Conservation (phyloP, 2,888 invertebrate species). For the Cynaeus angustus region DNA sequence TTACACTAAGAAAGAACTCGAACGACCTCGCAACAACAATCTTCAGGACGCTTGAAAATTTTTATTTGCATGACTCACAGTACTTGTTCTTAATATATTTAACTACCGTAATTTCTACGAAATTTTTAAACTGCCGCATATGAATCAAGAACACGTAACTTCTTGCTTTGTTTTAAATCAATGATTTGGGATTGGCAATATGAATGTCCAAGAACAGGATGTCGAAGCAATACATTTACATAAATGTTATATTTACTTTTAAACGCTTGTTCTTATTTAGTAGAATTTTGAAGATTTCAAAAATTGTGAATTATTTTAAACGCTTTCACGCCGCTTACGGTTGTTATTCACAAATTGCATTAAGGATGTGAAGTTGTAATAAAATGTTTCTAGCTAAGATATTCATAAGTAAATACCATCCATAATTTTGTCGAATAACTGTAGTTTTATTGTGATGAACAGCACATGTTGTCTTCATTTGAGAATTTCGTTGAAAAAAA, state of each 20-base stretch:
- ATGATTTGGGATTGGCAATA: slow-evolving; percentile 14
- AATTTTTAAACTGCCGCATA: slow-evolving; percentile 28
- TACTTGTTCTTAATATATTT: slow-evolving; percentile 6
- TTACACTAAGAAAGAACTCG: too few relatives aligned
- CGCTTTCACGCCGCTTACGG: too few relatives aligned
- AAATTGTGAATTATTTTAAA: neutral
- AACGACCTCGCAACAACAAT: too few relatives aligned
- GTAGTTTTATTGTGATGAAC: too few relatives aligned
- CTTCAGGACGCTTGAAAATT: neutral
- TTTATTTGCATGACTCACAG: neutral
- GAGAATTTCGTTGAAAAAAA: too few relatives aligned
- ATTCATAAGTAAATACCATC: too few relatives aligned
- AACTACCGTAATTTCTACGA: slow-evolving; percentile 32
- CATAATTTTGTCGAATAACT: too few relatives aligned
- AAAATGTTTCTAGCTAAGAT: too few relatives aligned
- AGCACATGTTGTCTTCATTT: too few relatives aligned
- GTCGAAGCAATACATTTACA: slow-evolving; percentile 15
- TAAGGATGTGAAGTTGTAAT: too few relatives aligned
- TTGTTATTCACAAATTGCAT: too few relatives aligned
- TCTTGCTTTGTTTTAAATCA: slow-evolving; percentile 1
- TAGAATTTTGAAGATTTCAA: neutral
- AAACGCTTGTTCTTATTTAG: neutral
- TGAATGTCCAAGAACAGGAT: slow-evolving; percentile 49
- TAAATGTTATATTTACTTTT: neutral
- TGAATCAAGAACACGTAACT: slow-evolving; percentile 16